These are phyloP conservation scores for Tetanocera ferruginea DNA, from an alignment of 2,888 invertebrate genomes.

Conservation along the genomic window DNA sequence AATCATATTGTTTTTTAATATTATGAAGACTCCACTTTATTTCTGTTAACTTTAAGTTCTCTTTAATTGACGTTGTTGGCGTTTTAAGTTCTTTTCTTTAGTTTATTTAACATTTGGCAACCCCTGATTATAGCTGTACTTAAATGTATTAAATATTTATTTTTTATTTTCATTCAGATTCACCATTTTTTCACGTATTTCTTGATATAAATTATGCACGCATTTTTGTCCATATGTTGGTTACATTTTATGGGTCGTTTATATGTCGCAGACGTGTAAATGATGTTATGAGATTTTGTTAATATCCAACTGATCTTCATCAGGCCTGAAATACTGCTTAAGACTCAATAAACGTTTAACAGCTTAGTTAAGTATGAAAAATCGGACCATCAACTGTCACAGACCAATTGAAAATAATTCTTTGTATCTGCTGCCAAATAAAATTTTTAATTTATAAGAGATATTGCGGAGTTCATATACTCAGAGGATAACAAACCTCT, in stretches of 20 bases:
- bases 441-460: too few species aligned
- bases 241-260: constrained; percentile 9
- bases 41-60: not conserved
- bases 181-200: not conserved
- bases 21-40: not conserved
- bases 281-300: not conserved
- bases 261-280: not conserved
- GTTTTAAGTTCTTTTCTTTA: too few species aligned
- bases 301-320: not conserved
- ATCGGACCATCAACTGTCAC: not conserved
- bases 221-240: not conserved
- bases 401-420: too few species aligned
- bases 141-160: too few species aligned
- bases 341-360: not conserved
- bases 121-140: not conserved
- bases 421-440: not conserved
- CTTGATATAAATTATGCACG: not conserved
- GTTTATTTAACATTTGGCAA: not conserved
- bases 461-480: too few species aligned
- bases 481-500: too few species aligned
- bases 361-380: not conserved
- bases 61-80: not conserved
- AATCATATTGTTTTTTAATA: not conserved
- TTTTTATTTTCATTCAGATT: not conserved
- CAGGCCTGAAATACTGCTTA: not conserved